Evolutionary conservation across 2,113 vertebrate species (phyloP), one percentile per base, ranked within the genome.

Genomic region (Megaceryle torquata): DNA sequence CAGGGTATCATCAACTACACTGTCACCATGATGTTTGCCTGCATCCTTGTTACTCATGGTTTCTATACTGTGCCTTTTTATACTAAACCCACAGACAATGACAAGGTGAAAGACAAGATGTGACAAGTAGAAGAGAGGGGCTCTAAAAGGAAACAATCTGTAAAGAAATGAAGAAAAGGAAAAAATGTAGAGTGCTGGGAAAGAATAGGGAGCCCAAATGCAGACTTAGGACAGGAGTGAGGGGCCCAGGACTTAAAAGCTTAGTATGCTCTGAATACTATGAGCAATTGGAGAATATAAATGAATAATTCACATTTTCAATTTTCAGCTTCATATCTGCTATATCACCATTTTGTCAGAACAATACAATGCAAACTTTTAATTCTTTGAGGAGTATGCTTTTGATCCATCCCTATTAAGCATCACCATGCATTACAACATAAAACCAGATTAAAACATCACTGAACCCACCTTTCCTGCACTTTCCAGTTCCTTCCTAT

Each of bases 401-500:
- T 22, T 41, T 76, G 21, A 64, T 53, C 61, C 17, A 46, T 33
- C 17, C 19, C 39, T 87, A 7, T 67, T 65, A 80, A 72, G 37
- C 61, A 77, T 31, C 16, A 54, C 6, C 22, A 6, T 35, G 14
- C 28, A 56, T 21, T 31, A 54, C 4, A 29, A 35, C 21, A 33
- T 50, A 69, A 74, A 77, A 87, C 6, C 28, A 51, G 29, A 68
- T 26, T 28, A 72, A 80, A 61, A 28, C 4, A 4, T 43, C 43
- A 33, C 6, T 5, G 33, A 82, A 37, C 85, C 18, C 50, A 99
- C 98, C 98, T 99, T 99, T 91, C 98, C 98, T 79, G 98, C 97
- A 25, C 95, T 96, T 97, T 99, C 98, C 84, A 99, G 97, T 90
- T 99, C 98, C 88, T 98, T 98, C 84, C 98, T 98, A 95, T 99